Conservation (phyloP, 2,888 invertebrate genomes). For the Eurytoma adleriae region DNA sequence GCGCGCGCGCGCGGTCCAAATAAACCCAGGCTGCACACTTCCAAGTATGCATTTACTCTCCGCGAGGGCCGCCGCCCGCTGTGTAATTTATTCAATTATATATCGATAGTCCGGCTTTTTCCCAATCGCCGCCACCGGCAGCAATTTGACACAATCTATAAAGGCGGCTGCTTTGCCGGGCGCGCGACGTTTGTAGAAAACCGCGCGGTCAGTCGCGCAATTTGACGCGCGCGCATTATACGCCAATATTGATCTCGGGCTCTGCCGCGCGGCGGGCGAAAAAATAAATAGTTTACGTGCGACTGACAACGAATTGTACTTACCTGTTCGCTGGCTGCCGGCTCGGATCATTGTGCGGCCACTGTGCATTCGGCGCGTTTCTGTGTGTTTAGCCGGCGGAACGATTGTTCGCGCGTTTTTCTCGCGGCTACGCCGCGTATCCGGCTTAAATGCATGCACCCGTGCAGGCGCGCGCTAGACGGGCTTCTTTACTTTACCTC, state of each 20-base stretch:
- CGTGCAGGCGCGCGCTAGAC: neutral
- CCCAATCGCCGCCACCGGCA: conserved; percentile 32
- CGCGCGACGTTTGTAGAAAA: conserved; percentile 46
- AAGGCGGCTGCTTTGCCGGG: conserved; percentile 45
- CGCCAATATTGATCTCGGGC: conserved; percentile 41
- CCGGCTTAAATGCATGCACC: conserved; percentile 30
- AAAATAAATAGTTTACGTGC: neutral
- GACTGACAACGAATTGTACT: conserved; percentile 53
- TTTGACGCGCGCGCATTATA: conserved; percentile 36
- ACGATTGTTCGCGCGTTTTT: conserved; percentile 52
- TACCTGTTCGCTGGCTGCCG: conserved; percentile 17
- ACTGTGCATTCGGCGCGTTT: neutral
- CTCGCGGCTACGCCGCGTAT: conserved; percentile 43
- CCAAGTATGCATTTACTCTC: conserved; percentile 1
- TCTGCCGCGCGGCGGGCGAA: neutral
- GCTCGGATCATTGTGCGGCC: conserved; percentile 38
- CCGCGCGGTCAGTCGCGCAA: conserved; percentile 32
- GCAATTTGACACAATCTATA: conserved; percentile 70
- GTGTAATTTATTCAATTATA: conserved; percentile 49
- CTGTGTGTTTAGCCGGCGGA: conserved; percentile 29
- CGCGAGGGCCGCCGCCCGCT: neutral
- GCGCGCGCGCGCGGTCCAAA: neutral
- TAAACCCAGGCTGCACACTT: neutral
- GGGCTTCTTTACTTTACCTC: neutral
- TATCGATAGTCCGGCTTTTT: conserved; percentile 20